Conservation (phyloP, 2,797 vertebrate species). For the Poeciliopsis turneri region DNA sequence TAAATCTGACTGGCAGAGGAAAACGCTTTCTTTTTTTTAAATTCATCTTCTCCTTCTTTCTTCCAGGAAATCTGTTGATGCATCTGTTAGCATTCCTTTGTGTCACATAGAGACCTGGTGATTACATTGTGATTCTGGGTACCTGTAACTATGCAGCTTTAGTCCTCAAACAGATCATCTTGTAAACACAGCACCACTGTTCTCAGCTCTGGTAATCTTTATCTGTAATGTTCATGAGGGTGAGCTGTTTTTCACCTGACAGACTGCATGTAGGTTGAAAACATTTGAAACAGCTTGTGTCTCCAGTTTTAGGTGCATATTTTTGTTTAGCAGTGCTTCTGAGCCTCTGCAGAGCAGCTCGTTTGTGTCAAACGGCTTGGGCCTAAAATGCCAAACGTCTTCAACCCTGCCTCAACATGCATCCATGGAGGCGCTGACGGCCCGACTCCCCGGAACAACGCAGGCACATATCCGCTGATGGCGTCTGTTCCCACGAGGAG, state of each 20-base stretch:
- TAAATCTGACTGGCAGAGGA: conserved; percentile 52
- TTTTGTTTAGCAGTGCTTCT: background rate
- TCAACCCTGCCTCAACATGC: conserved; percentile 33
- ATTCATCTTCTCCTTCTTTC: background rate
- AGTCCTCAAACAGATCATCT: conserved; percentile 46
- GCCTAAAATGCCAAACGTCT: conserved; percentile 49
- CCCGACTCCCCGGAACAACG: conserved; percentile 35
- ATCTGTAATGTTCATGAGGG: conserved; percentile 13
- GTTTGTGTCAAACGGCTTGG: conserved; percentile 12
- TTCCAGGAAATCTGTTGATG: conserved; percentile 20
- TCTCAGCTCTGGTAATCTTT: conserved; percentile 34
- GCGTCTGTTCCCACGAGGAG: conserved; percentile 58
- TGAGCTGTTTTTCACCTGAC: conserved; percentile 5
- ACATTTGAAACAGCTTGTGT: background rate
- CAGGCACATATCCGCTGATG: conserved; percentile 37
- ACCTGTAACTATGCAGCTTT: conserved; percentile 25
- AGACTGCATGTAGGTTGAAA: background rate
- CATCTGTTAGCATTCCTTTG: conserved; percentile 11
- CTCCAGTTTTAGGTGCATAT: background rate
- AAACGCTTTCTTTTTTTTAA: conserved; percentile 29
- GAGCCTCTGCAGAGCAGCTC: conserved; percentile 17
- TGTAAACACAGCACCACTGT: conserved; percentile 42
- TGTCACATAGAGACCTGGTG: conserved; percentile 9
- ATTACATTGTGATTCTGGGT: conserved; percentile 32
- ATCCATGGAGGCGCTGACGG: conserved; percentile 30